Percentiles rank a stretch among this genome's conserved stretches.
Evolutionary conservation across 1,140 invertebrate genomes (phyloP).

Genomic region (Heliconius eleuchia): DNA sequence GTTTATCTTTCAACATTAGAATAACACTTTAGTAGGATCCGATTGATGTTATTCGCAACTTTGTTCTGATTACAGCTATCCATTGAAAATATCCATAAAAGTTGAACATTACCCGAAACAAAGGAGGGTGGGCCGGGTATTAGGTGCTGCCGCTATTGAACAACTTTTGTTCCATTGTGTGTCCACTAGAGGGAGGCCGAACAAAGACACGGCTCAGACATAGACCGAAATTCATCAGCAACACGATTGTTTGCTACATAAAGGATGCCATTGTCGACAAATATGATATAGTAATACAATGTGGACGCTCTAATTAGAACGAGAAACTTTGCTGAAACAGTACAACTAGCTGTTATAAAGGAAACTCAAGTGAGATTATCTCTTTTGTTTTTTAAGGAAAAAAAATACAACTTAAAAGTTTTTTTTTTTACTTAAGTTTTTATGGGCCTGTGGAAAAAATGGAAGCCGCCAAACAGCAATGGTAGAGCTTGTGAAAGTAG

Average conservation of each 20-base stretch:
- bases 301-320: slow-evolving; percentile 75
- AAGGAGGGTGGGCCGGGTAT: slow-evolving; percentile 74
- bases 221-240: slow-evolving; percentile 80
- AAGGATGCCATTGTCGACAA: slow-evolving; percentile 78
- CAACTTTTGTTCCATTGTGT: slow-evolving; percentile 80
- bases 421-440: background rate
- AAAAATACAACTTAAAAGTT: slow-evolving; percentile 9
- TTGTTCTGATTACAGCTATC: slow-evolving; percentile 76
- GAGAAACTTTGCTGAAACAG: slow-evolving; percentile 44
- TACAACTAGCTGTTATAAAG: slow-evolving; percentile 21
- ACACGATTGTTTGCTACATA: slow-evolving; percentile 79
- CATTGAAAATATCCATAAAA: slow-evolving; percentile 81
- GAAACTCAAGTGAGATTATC: slow-evolving; percentile 35
- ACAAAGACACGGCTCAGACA: slow-evolving; percentile 78
- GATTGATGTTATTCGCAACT: slow-evolving; percentile 69
- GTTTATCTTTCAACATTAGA: background rate
- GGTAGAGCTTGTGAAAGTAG: background rate
- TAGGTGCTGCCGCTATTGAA: slow-evolving; percentile 77
- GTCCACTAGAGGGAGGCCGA: slow-evolving; percentile 72
- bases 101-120: slow-evolving; percentile 80
- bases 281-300: slow-evolving; percentile 78
- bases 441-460: background rate
- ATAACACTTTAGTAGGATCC: background rate
- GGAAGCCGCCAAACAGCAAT: background rate
- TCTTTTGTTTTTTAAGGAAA: slow-evolving; percentile 13